These are phyloP conservation scores for Nymphalis polychloros DNA, from an alignment of 2,888 invertebrate genomes.

Conservation along the genomic window DNA sequence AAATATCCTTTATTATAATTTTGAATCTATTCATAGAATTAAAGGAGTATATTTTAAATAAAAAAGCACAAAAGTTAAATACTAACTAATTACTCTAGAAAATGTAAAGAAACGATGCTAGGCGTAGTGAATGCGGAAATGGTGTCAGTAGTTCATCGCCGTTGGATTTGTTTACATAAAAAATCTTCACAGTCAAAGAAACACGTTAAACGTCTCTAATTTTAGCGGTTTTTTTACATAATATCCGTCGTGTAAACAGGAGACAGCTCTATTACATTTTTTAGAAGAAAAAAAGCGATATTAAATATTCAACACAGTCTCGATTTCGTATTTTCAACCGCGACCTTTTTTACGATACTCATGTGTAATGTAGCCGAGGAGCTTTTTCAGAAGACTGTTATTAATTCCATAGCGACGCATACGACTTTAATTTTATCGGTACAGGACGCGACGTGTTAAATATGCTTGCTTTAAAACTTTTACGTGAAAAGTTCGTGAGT, in stretches of 20 bases:
- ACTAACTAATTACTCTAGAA: slow-evolving; percentile 34
- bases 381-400: slow-evolving; percentile 53
- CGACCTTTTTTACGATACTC: slow-evolving; percentile 58
- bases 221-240: slow-evolving; percentile 43
- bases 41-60: slow-evolving; percentile 1
- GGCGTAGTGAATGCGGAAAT: slow-evolving; percentile 31
- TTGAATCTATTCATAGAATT: slow-evolving; percentile 5
- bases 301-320: slow-evolving; percentile 69
- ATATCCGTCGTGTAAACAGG: slow-evolving; percentile 57
- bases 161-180: slow-evolving; percentile 28
- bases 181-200: slow-evolving; percentile 35
- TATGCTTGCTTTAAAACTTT: slow-evolving; percentile 49
- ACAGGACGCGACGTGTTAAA: slow-evolving; percentile 44
- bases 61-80: slow-evolving; percentile 26
- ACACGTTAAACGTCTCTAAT: slow-evolving; percentile 61
- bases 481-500: slow-evolving; percentile 49
- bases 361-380: slow-evolving; percentile 33
- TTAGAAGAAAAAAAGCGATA: slow-evolving; percentile 58
- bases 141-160: slow-evolving; percentile 35
- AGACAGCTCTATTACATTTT: slow-evolving; percentile 55
- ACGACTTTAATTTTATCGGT: slow-evolving; percentile 52
- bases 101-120: slow-evolving; percentile 32
- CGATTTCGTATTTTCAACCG: slow-evolving; percentile 60
- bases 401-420: slow-evolving; percentile 42
- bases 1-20: background rate